Percentiles rank a stretch among this genome's conserved stretches.
Conservation (phyloP, 2,888 invertebrate genomes). For the Oscheius sp. region DNA sequence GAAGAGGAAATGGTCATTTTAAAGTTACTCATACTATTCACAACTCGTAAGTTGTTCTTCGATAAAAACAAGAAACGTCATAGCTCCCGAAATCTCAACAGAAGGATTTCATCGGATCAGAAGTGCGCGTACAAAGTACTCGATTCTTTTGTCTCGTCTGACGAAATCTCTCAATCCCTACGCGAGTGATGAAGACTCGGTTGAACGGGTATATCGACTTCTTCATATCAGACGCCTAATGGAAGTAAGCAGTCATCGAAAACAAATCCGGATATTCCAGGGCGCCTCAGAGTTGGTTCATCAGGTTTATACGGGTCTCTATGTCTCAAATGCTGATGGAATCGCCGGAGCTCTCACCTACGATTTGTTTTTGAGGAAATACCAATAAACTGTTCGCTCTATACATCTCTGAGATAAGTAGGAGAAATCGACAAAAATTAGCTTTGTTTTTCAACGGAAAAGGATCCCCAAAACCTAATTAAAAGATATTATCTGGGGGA, state of each 20-base stretch:
- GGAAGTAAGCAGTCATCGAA: neutral
- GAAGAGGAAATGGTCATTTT: conserved; percentile 13
- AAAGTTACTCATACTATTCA: neutral
- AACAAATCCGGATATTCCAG: too few relatives aligned
- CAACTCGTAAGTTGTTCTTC: neutral
- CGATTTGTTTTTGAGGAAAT: conserved; percentile 5
- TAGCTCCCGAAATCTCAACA: neutral
- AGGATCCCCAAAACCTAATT: too few relatives aligned
- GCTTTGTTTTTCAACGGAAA: too few relatives aligned
- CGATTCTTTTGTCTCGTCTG: neutral
- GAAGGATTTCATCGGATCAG: neutral
- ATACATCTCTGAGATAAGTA: neutral
- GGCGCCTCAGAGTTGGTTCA: neutral
- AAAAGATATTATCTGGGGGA: too few relatives aligned
- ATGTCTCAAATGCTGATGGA: neutral
- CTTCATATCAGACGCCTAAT: neutral
- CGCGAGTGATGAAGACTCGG: neutral
- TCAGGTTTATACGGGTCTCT: conserved; percentile 3
- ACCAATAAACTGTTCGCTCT: neutral
- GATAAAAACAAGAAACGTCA: neutral
- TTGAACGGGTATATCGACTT: neutral
- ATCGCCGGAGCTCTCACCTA: neutral
- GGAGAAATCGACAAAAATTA: neutral
- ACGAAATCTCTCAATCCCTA: neutral
- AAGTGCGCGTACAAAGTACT: neutral